Evolutionary conservation across 2,113 vertebrate species (phyloP), one percentile per base, ranked within the genome.

Genomic region (Meles meles): DNA sequence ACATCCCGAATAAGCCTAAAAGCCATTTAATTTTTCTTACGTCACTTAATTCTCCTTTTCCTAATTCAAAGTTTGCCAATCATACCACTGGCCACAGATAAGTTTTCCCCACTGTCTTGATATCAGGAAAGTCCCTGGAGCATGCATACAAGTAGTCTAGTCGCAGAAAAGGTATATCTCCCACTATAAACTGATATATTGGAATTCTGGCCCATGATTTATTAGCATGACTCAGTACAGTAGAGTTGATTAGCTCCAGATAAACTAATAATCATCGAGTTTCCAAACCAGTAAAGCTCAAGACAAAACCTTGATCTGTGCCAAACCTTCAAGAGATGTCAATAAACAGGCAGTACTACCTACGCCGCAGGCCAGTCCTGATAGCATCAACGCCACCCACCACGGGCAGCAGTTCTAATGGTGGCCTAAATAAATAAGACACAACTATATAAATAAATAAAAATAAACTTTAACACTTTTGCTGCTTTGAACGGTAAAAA

Each of bases 301-400:
- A 9, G 23, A 42, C n/a, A 15, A 83, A 61, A 34, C 34, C 37
- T 31, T 7, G n/a, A 8, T 27, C 49, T 77, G 13, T 7, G 44
- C 57, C 37, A 57, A 91, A 39, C 55, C 29, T 57, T 71, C 25
- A 63, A 92, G 44, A 25, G n/a, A 42, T 44, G 14, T 37, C 0
- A 3, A 14, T 0, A 14, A n/a, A 59, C 0, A 2, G 3, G 39
- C 21, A n/a, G 59, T 14, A 17, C 49, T 23, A 7, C 42, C 37
- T 34, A 8, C 39, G 4, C 2, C 14, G 3, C 5, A 27, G 67
- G 27, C 77, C 69, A 37, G 25, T 29, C 29, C 55, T 21, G 11
- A 31, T 15, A 31, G 20, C 13, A 13, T 52, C 17, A 3, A 31
- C 0, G 12, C 23, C 2, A 44, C 12, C 59, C 34, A 47, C 61